Base-by-base conservation (phyloP, 2,797 vertebrate species). In the Fringilla coelebs region DNA sequence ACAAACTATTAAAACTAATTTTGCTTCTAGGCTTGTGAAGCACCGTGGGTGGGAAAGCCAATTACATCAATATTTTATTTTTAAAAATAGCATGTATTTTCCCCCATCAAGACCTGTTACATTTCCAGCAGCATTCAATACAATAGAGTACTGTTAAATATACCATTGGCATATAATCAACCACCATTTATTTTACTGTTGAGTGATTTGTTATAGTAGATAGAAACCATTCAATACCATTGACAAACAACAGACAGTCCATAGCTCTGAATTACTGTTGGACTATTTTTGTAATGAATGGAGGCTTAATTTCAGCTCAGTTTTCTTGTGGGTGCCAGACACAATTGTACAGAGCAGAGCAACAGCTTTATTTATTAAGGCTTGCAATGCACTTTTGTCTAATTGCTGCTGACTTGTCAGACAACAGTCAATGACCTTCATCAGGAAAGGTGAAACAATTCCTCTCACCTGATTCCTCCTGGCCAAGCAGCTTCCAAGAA, bases 11-110 rank as follows among this genome's bases (percentile, higher is more conserved):
- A 96, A 96, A 98, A 95, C 65, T 36, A 83, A 95, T 95, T 86
- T 96, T 95, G 90, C 96, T 94, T 94, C 95, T 92, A 94, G 67
- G 72, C 95, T 95, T 94, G 68, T 93, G 92, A 96, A 96, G 96
- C 97, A 96, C 85, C 2, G 29, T 97, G 97, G 97, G 97, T 97
- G 96, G 96, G 93, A 97, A 97, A 93, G 94, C 74, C 94, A 97
- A 97, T 97, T 98, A 96, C 78, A 96, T 94, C 94, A 97, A 97
- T 98, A 97, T 97, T 97, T 97, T 97, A 96, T 97, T 98, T 97
- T 97, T 85, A 58, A 96, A 97, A 98, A 96, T 95, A 97, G 91
- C 85, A 55, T 86, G 88, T 96, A 73, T 95, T 92, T 96, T 88
- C 88, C 43, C 84, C 88, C 96, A 85, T 91, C 6, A 79, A 97